Evolutionary conservation across 2,113 vertebrate species (phyloP).

Genomic region (Tragelaphus buxtoni): DNA sequence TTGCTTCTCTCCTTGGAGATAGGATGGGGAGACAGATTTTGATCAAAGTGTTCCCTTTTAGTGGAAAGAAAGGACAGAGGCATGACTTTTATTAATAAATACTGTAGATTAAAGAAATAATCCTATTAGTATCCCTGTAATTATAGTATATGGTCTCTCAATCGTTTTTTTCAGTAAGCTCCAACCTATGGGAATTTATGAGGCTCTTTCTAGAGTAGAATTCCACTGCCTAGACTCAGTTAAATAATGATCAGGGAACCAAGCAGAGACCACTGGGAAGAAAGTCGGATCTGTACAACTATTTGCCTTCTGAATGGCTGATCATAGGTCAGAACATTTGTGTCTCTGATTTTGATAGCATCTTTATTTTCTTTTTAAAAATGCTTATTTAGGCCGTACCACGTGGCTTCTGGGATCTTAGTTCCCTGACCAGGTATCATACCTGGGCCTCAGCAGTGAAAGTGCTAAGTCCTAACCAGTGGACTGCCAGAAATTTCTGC

Average conservation of each 20-base stretch:
- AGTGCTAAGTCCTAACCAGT: background rate
- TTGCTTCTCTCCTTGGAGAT: background rate
- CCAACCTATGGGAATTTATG: background rate
- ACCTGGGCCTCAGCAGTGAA: background rate
- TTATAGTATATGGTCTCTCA: background rate
- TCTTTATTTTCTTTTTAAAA: background rate
- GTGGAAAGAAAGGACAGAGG: background rate
- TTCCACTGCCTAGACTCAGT: background rate
- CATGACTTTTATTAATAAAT: conserved; percentile 1
- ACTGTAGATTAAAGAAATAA: background rate
- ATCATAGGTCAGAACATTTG: conserved; percentile 18
- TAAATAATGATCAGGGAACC: background rate
- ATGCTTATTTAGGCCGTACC: background rate
- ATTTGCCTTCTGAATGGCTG: background rate
- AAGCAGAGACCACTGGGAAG: background rate
- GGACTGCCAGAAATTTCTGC: background rate
- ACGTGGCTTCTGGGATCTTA: background rate
- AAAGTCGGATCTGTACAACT: background rate
- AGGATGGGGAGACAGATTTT: background rate
- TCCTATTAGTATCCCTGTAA: background rate
- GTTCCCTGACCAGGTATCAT: background rate
- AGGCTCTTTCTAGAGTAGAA: conserved; percentile 27
- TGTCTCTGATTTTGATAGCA: conserved; percentile 30
- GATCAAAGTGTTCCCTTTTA: background rate
- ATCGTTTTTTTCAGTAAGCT: background rate